Percentiles rank a stretch among this genome's conserved stretches.
These are phyloP conservation scores for Drosophila repleta DNA, from an alignment of 1,140 invertebrate species.

Conservation along the genomic window DNA sequence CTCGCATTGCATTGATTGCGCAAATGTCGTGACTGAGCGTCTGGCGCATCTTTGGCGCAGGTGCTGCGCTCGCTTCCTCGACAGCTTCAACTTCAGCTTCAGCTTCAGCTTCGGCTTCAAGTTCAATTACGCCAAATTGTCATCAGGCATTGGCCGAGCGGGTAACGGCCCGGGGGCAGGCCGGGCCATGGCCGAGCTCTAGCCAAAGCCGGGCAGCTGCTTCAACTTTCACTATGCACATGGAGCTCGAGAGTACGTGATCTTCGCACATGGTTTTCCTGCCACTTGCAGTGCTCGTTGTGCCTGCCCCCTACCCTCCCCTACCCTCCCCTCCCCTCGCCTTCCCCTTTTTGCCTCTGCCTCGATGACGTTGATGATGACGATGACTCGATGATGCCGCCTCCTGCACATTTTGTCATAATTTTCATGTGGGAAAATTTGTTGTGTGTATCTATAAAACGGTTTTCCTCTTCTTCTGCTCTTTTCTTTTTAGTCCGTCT, in stretches of 20 bases:
- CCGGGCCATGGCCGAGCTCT: slow-evolving; percentile 26
- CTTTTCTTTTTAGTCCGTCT: neutral
- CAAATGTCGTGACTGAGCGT: slow-evolving; percentile 62
- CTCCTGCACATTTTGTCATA: slow-evolving; percentile 67
- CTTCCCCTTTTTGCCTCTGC: no score
- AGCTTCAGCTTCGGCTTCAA: slow-evolving; percentile 49
- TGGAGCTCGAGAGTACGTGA: slow-evolving; percentile 37
- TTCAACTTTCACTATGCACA: slow-evolving; percentile 45
- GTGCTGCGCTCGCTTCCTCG: slow-evolving; percentile 57
- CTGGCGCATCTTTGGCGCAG: slow-evolving; percentile 35
- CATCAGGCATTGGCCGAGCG: slow-evolving; percentile 59
- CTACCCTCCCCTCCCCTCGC: no score
- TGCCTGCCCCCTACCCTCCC: no score
- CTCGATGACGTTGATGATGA: slow-evolving; percentile 1
- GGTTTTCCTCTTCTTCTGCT: slow-evolving; percentile 5
- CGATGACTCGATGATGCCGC: slow-evolving; percentile 31
- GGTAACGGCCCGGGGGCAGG: slow-evolving; percentile 4
- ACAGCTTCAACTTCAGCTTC: slow-evolving; percentile 54
- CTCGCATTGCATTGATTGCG: slow-evolving; percentile 42
- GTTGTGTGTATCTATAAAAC: slow-evolving; percentile 32
- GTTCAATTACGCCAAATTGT: slow-evolving; percentile 73
- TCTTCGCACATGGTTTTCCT: slow-evolving; percentile 47
- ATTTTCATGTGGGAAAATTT: slow-evolving; percentile 73
- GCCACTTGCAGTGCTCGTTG: slow-evolving; percentile 2
- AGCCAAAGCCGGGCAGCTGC: slow-evolving; percentile 3